Percentiles rank a stretch among this genome's conserved stretches.
Conservation (phyloP, 2,888 invertebrate species). For the Pterostichus niger region DNA sequence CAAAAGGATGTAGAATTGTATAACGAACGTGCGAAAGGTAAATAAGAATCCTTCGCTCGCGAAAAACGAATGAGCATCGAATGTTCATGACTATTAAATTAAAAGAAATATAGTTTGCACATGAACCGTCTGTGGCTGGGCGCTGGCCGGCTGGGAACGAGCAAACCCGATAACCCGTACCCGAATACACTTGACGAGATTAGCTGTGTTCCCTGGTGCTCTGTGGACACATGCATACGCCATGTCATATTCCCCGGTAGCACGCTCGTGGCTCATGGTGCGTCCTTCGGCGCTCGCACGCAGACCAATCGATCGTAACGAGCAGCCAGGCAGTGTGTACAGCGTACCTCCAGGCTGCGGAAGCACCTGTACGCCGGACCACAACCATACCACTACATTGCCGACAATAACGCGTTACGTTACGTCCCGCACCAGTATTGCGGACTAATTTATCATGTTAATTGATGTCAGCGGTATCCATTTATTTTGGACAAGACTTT, state of each 20-base stretch:
- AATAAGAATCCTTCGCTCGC: constrained; percentile 6
- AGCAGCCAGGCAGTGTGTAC: not conserved
- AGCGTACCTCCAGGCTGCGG: not conserved
- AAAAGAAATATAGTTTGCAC: constrained; percentile 70
- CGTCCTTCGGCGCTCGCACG: not conserved
- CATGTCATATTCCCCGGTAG: not conserved
- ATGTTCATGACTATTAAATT: constrained; percentile 70
- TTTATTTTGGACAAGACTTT: constrained; percentile 64
- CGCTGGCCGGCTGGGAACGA: constrained; percentile 50
- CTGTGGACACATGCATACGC: constrained; percentile 34
- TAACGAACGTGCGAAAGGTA: constrained; percentile 10
- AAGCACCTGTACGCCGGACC: constrained; percentile 4
- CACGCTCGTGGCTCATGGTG: not conserved
- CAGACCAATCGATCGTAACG: constrained; percentile 45
- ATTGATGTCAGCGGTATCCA: constrained; percentile 66
- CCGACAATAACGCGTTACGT: constrained; percentile 36
- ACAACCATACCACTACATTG: constrained; percentile 7
- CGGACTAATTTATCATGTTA: constrained; percentile 64
- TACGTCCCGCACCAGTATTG: constrained; percentile 7
- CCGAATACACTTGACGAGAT: constrained; percentile 49
- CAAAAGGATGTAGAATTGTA: constrained; percentile 32
- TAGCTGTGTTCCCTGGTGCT: constrained; percentile 32
- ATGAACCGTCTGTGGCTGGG: constrained; percentile 67
- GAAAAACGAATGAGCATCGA: constrained; percentile 35
- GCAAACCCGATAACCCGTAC: constrained; percentile 41